These are phyloP conservation scores for Homalodisca vitripennis DNA, from an alignment of 1,140 invertebrate genomes.

Conservation along the genomic window DNA sequence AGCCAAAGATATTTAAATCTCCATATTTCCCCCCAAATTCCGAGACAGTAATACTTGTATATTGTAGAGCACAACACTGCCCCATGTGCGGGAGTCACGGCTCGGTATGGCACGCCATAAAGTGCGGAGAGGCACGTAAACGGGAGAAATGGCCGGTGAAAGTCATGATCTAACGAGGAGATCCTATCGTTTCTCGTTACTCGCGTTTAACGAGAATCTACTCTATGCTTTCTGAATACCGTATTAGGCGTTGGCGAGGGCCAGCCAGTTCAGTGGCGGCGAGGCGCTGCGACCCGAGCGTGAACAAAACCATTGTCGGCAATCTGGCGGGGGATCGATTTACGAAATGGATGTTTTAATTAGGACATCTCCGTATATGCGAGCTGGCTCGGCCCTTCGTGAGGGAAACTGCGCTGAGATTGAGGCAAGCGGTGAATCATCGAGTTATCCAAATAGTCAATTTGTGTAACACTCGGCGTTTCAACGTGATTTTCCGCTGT, in stretches of 20 bases:
- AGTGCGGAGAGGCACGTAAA: constrained; percentile 1
- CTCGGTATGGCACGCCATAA: background rate
- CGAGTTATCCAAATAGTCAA: too few relatives aligned
- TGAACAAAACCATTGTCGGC: background rate
- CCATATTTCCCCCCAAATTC: too few relatives aligned
- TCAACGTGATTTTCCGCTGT: too few relatives aligned
- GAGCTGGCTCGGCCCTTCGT: background rate
- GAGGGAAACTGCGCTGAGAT: too few relatives aligned
- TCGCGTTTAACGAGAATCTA: constrained; percentile 25
- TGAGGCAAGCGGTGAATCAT: too few relatives aligned
- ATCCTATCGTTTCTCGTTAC: constrained; percentile 25
- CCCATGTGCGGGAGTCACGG: too few relatives aligned
- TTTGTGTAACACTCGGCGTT: too few relatives aligned
- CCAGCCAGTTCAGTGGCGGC: background rate
- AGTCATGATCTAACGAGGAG: constrained; percentile 21
- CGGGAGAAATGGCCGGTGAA: constrained; percentile 21
- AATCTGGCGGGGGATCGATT: background rate
- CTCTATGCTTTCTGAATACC: constrained; percentile 25
- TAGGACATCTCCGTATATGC: background rate
- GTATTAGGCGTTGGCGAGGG: constrained; percentile 11
- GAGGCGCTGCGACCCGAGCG: too few relatives aligned
- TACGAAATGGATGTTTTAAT: background rate
- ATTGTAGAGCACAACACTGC: too few relatives aligned
- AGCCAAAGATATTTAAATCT: too few relatives aligned
- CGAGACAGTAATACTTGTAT: too few relatives aligned